These are phyloP conservation scores for Siphlonurus alternatus DNA, from an alignment of 2,888 invertebrate genomes.

Conservation along the genomic window DNA sequence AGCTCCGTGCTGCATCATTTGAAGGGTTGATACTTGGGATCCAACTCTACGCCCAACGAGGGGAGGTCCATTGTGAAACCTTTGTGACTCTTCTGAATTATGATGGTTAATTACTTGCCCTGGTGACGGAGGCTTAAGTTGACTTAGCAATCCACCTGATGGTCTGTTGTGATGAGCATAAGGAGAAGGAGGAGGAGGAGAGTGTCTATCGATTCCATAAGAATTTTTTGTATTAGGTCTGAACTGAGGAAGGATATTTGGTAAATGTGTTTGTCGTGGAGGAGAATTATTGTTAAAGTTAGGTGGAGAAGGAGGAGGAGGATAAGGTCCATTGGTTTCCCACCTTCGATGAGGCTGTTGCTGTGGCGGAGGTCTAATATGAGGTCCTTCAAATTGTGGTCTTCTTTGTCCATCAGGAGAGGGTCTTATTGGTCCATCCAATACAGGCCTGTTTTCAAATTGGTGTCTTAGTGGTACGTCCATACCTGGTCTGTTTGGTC, in stretches of 20 bases:
- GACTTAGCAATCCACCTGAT: conserved; percentile 23
- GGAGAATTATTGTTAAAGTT: not conserved
- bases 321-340: too few species aligned
- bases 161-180: conserved; percentile 18
- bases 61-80: conserved; percentile 3
- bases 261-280: conserved; percentile 23
- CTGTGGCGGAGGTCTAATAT: not conserved
- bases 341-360: not conserved
- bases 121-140: conserved; percentile 33
- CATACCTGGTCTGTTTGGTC: too few species aligned
- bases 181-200: conserved; percentile 18
- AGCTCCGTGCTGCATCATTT: conserved; percentile 35
- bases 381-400: not conserved
- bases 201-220: conserved; percentile 23
- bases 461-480: not conserved
- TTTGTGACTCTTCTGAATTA: not conserved
- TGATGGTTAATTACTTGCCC: too few species aligned
- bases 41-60: conserved; percentile 9
- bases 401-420: not conserved
- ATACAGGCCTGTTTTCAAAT: not conserved
- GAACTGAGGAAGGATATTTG: conserved; percentile 55
- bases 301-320: conserved; percentile 3
- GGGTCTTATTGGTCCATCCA: not conserved
- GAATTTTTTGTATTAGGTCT: conserved; percentile 45
- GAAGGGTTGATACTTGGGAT: conserved; percentile 42